Conservation (phyloP, 1,140 invertebrate species). For the Panulirus ornatus region DNA sequence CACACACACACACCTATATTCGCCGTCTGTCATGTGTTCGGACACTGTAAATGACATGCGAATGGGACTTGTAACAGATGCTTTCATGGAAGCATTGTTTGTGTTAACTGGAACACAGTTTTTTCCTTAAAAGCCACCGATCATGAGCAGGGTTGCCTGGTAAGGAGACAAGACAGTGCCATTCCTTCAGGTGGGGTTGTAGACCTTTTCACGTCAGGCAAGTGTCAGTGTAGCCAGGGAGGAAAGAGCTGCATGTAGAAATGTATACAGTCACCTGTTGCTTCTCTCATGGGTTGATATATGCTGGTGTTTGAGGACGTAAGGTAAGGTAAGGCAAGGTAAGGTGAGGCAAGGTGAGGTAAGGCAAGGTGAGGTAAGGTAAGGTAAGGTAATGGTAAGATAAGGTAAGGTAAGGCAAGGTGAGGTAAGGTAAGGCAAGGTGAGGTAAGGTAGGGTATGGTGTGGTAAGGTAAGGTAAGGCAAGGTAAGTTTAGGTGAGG, state of each 20-base stretch:
- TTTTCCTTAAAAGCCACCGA: no score
- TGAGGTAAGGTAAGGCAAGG: not conserved
- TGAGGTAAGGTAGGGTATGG: not conserved
- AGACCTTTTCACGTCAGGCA: no score
- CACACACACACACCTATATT: conserved; percentile 2
- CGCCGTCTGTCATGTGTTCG: not conserved
- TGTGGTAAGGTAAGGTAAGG: not conserved
- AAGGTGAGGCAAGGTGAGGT: not conserved
- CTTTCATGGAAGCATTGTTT: no score
- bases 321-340: not conserved
- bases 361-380: not conserved
- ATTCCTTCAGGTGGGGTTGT: no score
- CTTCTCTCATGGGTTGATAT: not conserved
- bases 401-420: not conserved
- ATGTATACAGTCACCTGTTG: not conserved
- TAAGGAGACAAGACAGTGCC: no score
- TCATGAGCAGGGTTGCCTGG: not conserved
- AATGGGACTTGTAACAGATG: no score
- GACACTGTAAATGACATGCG: no score
- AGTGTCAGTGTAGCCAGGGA: no score
- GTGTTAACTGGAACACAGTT: no score
- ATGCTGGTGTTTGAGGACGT: not conserved
- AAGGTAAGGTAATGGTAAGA: not conserved
- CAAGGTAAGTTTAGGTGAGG: not conserved
- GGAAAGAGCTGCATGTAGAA: not conserved